Evolutionary conservation across 2,888 invertebrate species (phyloP).

Genomic region (Luperina testacea): DNA sequence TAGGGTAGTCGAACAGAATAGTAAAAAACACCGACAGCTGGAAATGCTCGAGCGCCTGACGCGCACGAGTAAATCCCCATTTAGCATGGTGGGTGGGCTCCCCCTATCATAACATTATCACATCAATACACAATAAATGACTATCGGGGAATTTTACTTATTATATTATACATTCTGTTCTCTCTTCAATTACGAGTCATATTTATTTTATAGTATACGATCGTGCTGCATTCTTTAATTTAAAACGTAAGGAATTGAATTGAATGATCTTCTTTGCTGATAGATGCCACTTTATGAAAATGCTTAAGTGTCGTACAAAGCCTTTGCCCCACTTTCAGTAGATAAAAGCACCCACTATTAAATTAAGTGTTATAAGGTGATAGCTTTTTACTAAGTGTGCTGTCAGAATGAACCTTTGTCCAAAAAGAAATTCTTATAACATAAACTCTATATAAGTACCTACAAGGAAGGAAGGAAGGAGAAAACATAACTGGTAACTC

Average conservation of each 20-base stretch:
- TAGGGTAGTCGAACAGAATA: not conserved
- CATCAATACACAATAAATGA: slow-evolving; percentile 4
- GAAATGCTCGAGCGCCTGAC: no score
- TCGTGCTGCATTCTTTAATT: slow-evolving; percentile 3
- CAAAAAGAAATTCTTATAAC: slow-evolving; percentile 7
- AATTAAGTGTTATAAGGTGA: not conserved
- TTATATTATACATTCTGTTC: slow-evolving; percentile 28
- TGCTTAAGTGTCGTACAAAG: not conserved
- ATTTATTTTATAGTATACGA: slow-evolving; percentile 41
- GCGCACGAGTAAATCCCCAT: no score
- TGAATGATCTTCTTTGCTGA: slow-evolving; percentile 15
- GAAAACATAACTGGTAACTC: slow-evolving; percentile 3
- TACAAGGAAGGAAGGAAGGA: slow-evolving; percentile 11
- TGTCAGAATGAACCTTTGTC: not conserved
- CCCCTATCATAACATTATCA: not conserved
- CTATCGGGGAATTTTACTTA: not conserved
- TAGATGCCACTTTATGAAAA: slow-evolving; percentile 19
- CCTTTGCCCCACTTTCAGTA: slow-evolving; percentile 16
- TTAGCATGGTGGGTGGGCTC: no score
- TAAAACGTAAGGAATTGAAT: not conserved
- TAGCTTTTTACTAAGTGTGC: slow-evolving; percentile 5
- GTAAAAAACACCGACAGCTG: not conserved
- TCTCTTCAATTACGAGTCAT: slow-evolving; percentile 40
- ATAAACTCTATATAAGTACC: not conserved
- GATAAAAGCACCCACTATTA: slow-evolving; percentile 18